Evolutionary conservation across 2,888 invertebrate species (phyloP).

Genomic region (Exephanes ischioxanthus): DNA sequence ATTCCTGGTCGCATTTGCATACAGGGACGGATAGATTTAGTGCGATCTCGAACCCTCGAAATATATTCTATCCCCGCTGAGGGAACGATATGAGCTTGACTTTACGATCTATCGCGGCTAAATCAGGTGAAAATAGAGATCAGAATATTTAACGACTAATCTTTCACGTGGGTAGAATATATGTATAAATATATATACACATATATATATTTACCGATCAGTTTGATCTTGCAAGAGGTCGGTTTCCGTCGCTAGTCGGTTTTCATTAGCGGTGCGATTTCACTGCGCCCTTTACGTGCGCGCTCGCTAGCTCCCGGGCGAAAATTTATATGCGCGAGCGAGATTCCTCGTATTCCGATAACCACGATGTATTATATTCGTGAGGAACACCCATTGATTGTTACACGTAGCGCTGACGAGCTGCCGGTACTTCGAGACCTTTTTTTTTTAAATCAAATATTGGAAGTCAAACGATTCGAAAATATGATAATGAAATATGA

Average conservation of each 20-base stretch:
- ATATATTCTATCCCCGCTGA: constrained; percentile 46
- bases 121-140: constrained; percentile 2
- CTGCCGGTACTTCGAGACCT: neutral
- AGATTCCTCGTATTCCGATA: constrained; percentile 63
- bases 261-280: constrained; percentile 66
- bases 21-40: constrained; percentile 70
- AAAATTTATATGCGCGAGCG: constrained; percentile 70
- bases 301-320: constrained; percentile 66
- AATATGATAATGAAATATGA: neutral
- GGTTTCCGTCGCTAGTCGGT: constrained; percentile 69
- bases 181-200: too few relatives aligned
- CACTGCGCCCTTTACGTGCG: constrained; percentile 66
- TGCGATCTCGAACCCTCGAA: constrained; percentile 45
- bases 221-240: constrained; percentile 9
- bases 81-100: constrained; percentile 31
- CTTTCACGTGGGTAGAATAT: neutral
- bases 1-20: constrained; percentile 69
- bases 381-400: neutral
- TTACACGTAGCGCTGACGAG: neutral
- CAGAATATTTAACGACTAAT: neutral
- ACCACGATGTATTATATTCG: constrained; percentile 10
- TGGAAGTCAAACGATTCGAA: neutral
- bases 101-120: constrained; percentile 14
- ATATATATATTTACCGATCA: neutral
- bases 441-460: neutral